Evolutionary conservation across 2,797 vertebrate genomes (phyloP).

Genomic region (Megaceryle alcyon): DNA sequence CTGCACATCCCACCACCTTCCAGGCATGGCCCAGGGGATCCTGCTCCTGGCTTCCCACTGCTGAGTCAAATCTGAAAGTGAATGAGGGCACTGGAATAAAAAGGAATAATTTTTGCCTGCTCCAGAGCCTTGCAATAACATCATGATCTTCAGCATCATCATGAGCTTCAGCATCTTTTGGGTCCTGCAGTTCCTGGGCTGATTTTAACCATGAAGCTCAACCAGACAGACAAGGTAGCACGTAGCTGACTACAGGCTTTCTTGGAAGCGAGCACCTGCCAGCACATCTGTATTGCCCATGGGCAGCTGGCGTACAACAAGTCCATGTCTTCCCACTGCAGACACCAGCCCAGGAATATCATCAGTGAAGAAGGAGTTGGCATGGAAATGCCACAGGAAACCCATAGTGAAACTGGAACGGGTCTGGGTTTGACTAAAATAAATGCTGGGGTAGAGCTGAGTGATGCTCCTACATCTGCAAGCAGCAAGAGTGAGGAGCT

Average conservation of each 20-base stretch:
- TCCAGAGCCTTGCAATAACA: not conserved
- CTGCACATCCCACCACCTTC: not conserved
- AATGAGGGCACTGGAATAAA: not conserved
- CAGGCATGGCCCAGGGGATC: not conserved
- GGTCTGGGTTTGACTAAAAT: not conserved
- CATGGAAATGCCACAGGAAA: not conserved
- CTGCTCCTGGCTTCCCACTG: not conserved
- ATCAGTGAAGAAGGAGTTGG: not conserved
- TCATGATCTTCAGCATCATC: not conserved
- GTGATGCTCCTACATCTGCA: fast-evolving
- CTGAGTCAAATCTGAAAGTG: fast-evolving
- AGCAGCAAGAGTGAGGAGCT: not conserved
- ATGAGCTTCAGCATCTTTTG: not conserved
- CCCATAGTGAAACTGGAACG: fast-evolving
- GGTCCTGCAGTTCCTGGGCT: not conserved
- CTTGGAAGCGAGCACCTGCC: not conserved
- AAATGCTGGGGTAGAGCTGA: not conserved
- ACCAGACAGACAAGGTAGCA: not conserved
- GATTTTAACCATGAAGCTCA: not conserved
- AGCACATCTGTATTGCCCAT: not conserved
- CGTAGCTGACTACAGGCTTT: not conserved
- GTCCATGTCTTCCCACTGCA: not conserved
- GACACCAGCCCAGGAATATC: not conserved
- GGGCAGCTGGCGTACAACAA: not conserved
- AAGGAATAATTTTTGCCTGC: not conserved